Percentiles rank a stretch among this genome's conserved stretches.
phyloP scores from a whole-genome alignment of 2,113 vertebrate species.

The Tenrec ecaudatus region DNA sequence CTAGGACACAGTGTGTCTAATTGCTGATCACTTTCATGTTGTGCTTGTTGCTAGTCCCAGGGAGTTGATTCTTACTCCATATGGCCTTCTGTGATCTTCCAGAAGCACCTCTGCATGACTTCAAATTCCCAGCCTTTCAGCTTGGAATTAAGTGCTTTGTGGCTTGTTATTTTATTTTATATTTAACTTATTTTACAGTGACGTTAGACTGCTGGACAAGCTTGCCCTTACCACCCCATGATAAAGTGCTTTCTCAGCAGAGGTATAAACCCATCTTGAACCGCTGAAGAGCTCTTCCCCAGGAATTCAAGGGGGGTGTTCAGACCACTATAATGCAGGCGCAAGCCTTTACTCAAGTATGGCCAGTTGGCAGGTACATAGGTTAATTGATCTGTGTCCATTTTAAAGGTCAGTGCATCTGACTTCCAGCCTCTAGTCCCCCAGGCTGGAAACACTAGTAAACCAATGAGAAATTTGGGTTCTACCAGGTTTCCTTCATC shows the following conservation, averaged over 20 bases:
- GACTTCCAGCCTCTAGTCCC: not conserved
- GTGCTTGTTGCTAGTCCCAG: no score
- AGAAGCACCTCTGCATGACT: no score
- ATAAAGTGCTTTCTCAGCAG: conserved; percentile 31
- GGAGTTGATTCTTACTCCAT: no score
- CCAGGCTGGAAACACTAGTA: conserved; percentile 43
- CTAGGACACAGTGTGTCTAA: not conserved
- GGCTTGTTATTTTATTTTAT: conserved; percentile 19
- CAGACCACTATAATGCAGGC: not conserved
- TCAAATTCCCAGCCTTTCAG: no score
- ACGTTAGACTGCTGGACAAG: not conserved
- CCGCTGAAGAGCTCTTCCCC: not conserved
- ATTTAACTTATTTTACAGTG: not conserved
- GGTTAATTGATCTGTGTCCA: not conserved
- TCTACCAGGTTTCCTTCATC: conserved; percentile 74
- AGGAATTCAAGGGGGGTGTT: not conserved
- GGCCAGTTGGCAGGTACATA: conserved; percentile 8
- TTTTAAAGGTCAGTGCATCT: conserved; percentile 67
- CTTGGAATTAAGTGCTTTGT: not conserved
- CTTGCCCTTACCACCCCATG: not conserved
- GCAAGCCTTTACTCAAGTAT: not conserved
- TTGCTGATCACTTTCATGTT: not conserved
- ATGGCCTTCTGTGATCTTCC: no score
- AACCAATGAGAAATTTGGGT: conserved; percentile 72
- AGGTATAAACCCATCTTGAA: not conserved